Percentiles rank a stretch among this genome's conserved stretches.
phyloP scores from a whole-genome alignment of 2,113 vertebrate genomes.

The Galeopterus variegatus region DNA sequence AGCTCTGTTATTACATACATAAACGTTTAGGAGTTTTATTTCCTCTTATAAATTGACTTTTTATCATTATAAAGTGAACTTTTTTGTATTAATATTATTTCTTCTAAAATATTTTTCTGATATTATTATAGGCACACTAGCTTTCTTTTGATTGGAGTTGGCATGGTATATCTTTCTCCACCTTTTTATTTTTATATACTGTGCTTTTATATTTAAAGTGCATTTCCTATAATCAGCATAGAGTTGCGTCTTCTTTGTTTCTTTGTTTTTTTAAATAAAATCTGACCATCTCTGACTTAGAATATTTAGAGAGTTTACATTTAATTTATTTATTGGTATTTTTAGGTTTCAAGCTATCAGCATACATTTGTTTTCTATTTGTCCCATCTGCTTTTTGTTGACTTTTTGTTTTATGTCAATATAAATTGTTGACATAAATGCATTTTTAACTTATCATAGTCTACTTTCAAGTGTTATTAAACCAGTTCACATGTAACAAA shows the following conservation, averaged over 20 bases:
- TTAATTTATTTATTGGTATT: background rate
- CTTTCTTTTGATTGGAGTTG: background rate
- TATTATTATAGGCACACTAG: background rate
- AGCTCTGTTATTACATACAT: background rate
- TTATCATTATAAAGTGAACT: background rate
- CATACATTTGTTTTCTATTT: background rate
- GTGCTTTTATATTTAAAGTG: background rate
- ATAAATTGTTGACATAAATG: too few species aligned
- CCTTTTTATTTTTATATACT: background rate
- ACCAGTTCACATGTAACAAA: background rate
- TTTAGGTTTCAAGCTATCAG: background rate
- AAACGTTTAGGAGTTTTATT: background rate
- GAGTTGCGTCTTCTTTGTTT: background rate
- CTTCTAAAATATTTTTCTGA: background rate
- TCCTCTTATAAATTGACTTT: background rate
- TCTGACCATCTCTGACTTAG: background rate
- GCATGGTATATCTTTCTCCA: background rate
- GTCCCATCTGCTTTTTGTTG: background rate
- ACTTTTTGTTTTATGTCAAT: background rate
- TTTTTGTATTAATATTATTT: background rate
- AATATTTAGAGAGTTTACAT: background rate
- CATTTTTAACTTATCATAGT: background rate
- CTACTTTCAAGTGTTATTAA: background rate
- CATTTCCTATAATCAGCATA: background rate
- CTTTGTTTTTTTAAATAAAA: background rate